Percentiles rank a stretch among this genome's conserved stretches.
Conservation (phyloP, 2,113 vertebrate species). For the Actinemys pallida region DNA sequence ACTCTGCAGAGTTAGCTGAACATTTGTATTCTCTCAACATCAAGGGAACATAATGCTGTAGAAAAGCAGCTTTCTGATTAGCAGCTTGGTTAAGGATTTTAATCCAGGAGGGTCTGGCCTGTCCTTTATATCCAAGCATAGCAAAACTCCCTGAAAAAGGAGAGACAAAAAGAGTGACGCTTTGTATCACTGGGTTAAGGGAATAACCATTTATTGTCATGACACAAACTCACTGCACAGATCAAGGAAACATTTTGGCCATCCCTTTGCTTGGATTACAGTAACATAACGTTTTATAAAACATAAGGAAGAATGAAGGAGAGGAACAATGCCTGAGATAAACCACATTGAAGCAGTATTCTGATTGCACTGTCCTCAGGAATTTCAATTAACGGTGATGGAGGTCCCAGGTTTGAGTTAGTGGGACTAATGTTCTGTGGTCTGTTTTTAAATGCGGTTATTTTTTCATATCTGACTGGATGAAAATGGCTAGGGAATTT, state of each 20-base stretch:
- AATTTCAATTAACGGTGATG: background rate
- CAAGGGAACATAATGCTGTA: conserved; percentile 58
- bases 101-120: conserved; percentile 62
- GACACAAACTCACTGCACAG: background rate
- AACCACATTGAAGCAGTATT: background rate
- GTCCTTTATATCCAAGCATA: conserved; percentile 61
- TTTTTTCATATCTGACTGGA: conserved; percentile 16
- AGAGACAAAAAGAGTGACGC: conserved; percentile 25
- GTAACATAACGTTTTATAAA: background rate
- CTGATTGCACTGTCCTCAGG: background rate
- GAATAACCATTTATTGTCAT: background rate
- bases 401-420: background rate
- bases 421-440: background rate
- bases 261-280: background rate
- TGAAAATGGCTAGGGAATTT: conserved; percentile 32
- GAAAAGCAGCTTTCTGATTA: conserved; percentile 52
- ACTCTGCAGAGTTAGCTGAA: background rate
- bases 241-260: background rate
- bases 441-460: background rate
- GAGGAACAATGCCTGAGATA: background rate
- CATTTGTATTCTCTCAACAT: conserved; percentile 53
- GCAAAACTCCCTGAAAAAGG: conserved; percentile 74
- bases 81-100: conserved; percentile 46
- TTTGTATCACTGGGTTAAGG: background rate
- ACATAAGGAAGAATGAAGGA: background rate